These are phyloP conservation scores for Sebastes elongatus DNA, from an alignment of 2,797 vertebrate genomes.

Conservation along the genomic window DNA sequence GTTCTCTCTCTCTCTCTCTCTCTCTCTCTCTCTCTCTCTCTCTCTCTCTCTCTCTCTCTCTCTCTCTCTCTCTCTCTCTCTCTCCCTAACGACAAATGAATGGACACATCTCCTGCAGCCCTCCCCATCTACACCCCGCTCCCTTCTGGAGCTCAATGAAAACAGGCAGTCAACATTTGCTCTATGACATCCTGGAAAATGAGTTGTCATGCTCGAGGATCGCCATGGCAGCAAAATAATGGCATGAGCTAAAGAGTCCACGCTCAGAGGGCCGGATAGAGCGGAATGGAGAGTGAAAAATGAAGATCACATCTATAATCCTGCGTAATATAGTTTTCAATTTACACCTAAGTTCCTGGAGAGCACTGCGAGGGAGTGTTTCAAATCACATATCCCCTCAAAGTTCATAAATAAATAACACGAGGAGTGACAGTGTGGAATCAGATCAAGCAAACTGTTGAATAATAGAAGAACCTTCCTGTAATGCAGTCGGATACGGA, in stretches of 20 bases:
- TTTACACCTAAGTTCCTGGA: slow-evolving; percentile 29
- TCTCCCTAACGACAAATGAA: slow-evolving; percentile 50
- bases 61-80: slow-evolving; percentile 26
- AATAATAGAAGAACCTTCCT: slow-evolving; percentile 65
- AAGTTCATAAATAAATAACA: slow-evolving; percentile 64
- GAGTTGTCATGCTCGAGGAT: slow-evolving; percentile 51
- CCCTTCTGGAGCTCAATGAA: slow-evolving; percentile 30
- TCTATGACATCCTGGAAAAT: slow-evolving; percentile 52
- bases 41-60: not conserved
- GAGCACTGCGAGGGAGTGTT: slow-evolving; percentile 4
- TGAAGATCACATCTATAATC: not conserved
- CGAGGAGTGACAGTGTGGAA: slow-evolving; percentile 54
- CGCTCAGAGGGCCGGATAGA: slow-evolving; percentile 8
- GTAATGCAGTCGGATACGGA: slow-evolving; percentile 45
- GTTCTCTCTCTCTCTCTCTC: not conserved
- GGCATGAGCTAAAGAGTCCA: slow-evolving; percentile 8
- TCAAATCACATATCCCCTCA: slow-evolving; percentile 50
- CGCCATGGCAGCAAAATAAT: slow-evolving; percentile 45
- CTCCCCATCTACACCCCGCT: not conserved
- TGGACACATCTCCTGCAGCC: slow-evolving; percentile 33
- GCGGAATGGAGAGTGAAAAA: not conserved
- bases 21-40: slow-evolving; percentile 28
- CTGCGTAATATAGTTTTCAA: slow-evolving; percentile 7
- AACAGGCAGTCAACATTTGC: slow-evolving; percentile 51
- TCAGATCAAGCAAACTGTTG: slow-evolving; percentile 64